Conservation (phyloP, 2,113 vertebrate species). For the Marcusenius ussheri region DNA sequence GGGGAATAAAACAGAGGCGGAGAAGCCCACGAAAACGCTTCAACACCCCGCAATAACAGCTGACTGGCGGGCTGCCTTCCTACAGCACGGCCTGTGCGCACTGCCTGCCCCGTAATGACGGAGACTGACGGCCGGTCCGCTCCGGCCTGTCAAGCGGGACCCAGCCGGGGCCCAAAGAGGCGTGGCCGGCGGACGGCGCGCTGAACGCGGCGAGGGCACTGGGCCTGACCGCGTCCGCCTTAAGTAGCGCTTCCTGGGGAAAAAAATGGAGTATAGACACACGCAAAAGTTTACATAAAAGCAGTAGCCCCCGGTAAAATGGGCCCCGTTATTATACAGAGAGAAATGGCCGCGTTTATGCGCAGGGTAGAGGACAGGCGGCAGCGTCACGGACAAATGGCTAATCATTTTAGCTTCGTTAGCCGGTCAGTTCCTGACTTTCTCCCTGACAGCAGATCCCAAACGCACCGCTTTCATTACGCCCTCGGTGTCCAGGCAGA, state of each 20-base stretch:
- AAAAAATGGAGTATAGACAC: neutral
- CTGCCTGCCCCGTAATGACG: neutral
- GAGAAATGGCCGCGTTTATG: neutral
- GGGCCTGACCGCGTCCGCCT: neutral
- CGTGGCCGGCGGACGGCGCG: neutral
- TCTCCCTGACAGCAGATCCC: neutral
- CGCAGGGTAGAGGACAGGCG: neutral
- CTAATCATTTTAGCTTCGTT: neutral
- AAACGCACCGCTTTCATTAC: neutral
- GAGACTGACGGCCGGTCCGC: neutral
- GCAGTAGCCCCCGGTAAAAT: neutral
- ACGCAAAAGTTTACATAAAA: neutral
- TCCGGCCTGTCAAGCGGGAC: neutral
- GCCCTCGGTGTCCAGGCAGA: neutral
- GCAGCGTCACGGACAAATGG: neutral
- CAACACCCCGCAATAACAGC: neutral
- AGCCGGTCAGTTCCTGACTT: neutral
- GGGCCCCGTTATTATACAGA: neutral
- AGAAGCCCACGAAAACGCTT: neutral
- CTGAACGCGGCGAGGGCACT: neutral
- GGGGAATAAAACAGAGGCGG: neutral
- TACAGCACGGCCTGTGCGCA: neutral
- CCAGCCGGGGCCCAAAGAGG: neutral
- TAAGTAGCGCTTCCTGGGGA: neutral
- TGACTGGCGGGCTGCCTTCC: neutral